Percentiles rank a stretch among this genome's conserved stretches.
Conservation (phyloP, 2,888 invertebrate genomes). For the Mythimna vitellina region DNA sequence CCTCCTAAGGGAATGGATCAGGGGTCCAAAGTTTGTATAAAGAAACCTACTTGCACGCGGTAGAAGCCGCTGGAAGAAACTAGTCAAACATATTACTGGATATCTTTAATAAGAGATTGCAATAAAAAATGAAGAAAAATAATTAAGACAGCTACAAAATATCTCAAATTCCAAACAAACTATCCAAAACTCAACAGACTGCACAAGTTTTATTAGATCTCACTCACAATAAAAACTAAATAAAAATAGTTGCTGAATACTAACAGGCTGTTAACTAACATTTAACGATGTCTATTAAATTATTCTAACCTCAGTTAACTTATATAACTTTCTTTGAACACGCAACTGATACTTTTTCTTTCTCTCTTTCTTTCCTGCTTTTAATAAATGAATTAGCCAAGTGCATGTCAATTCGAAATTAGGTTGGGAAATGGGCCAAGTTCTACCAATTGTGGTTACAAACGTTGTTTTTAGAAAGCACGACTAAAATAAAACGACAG, state of each 20-base stretch:
- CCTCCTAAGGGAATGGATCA: no score
- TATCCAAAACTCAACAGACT: background rate
- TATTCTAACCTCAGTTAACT: conserved; percentile 46
- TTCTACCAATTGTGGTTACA: conserved; percentile 36
- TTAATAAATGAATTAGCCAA: conserved; percentile 52
- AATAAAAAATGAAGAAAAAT: background rate
- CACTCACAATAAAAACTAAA: conserved; percentile 33
- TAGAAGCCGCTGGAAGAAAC: no score
- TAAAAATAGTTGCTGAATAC: conserved; percentile 33
- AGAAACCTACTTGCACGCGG: no score
- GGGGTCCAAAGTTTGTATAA: no score
- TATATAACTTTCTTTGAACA: conserved; percentile 50
- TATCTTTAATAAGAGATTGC: no score
- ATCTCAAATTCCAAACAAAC: background rate
- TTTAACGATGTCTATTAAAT: conserved; percentile 57
- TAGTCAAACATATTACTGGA: no score
- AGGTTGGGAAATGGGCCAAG: conserved; percentile 42
- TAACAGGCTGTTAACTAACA: conserved; percentile 51
- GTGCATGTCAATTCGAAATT: conserved; percentile 56
- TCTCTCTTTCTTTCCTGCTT: conserved; percentile 31
- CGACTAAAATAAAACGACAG: background rate
- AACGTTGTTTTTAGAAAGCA: conserved; percentile 14
- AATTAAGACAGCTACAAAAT: background rate
- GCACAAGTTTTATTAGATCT: background rate
- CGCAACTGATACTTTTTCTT: conserved; percentile 54